phyloP scores from a whole-genome alignment of 2,113 vertebrate species.

The Lepus timidus region DNA sequence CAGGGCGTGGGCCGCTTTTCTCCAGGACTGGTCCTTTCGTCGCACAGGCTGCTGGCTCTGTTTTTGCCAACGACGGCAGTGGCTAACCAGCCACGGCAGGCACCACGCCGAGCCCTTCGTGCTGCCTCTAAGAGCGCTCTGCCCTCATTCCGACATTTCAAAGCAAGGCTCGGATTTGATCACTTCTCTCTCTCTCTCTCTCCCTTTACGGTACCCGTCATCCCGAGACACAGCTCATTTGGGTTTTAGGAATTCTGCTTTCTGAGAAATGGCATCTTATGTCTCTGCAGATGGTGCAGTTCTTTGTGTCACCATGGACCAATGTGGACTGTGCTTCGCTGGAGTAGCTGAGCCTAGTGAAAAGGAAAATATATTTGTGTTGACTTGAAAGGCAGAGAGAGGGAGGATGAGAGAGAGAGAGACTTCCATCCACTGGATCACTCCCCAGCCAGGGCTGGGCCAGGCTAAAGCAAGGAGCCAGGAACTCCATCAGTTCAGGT shows the following conservation, averaged over 20 bases:
- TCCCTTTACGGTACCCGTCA: background rate
- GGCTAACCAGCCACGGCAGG: rapidly evolving
- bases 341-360: background rate
- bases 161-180: background rate
- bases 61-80: too few species aligned
- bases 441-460: too few species aligned
- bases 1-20: background rate
- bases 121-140: background rate
- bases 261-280: background rate
- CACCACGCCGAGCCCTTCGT: rapidly evolving
- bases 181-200: background rate
- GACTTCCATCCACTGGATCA: too few species aligned
- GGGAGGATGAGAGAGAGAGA: too few species aligned
- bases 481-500: too few species aligned
- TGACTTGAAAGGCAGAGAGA: too few species aligned
- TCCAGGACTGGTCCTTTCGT: background rate
- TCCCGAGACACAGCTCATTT: background rate
- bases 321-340: background rate
- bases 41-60: background rate
- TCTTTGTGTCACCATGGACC: background rate
- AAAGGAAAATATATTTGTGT: background rate
- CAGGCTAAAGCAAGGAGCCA: too few species aligned
- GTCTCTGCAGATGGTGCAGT: background rate
- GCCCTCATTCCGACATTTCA: background rate
- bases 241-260: background rate